Percentiles rank a stretch among this genome's conserved stretches.
Conservation (phyloP, 2,113 vertebrate genomes). For the Podarcis raffonei region DNA sequence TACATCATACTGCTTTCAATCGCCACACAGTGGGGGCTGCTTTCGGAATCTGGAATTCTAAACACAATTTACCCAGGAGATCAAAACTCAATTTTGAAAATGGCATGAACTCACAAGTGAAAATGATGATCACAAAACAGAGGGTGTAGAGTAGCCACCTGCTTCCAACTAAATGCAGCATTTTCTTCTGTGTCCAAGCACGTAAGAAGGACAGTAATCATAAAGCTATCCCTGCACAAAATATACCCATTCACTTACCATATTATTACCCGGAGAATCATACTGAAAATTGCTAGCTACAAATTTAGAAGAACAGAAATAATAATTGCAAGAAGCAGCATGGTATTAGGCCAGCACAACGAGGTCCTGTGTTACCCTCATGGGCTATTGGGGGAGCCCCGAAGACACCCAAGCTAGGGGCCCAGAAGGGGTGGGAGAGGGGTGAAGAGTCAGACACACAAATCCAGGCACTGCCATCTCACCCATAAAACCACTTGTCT, state of each 20-base stretch:
- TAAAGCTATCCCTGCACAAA: slow-evolving; percentile 21
- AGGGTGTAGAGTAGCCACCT: slow-evolving; percentile 52
- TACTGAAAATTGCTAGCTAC: slow-evolving; percentile 34
- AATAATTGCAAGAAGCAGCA: neutral
- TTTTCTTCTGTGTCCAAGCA: slow-evolving; percentile 18
- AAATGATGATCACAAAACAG: slow-evolving; percentile 68
- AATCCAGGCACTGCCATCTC: neutral
- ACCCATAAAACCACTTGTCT: neutral
- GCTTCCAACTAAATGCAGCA: slow-evolving; percentile 54
- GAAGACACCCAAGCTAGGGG: neutral
- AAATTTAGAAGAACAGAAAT: neutral
- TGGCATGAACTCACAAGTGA: slow-evolving; percentile 69
- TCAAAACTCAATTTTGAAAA: slow-evolving; percentile 74
- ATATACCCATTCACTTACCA: slow-evolving; percentile 38
- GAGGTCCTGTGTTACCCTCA: neutral
- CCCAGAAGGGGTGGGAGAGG: too few relatives aligned
- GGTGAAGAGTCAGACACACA: too few relatives aligned
- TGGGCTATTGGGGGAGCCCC: neutral
- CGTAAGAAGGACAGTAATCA: slow-evolving; percentile 41
- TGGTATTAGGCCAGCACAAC: neutral
- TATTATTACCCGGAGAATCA: slow-evolving; percentile 42
- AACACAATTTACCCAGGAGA: slow-evolving; percentile 67
- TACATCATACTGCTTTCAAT: slow-evolving; percentile 69
- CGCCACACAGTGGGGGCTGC: slow-evolving; percentile 59
- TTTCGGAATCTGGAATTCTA: slow-evolving; percentile 68